These are phyloP conservation scores for Ormyrus labotus DNA, from an alignment of 2,888 invertebrate species.

Conservation along the genomic window DNA sequence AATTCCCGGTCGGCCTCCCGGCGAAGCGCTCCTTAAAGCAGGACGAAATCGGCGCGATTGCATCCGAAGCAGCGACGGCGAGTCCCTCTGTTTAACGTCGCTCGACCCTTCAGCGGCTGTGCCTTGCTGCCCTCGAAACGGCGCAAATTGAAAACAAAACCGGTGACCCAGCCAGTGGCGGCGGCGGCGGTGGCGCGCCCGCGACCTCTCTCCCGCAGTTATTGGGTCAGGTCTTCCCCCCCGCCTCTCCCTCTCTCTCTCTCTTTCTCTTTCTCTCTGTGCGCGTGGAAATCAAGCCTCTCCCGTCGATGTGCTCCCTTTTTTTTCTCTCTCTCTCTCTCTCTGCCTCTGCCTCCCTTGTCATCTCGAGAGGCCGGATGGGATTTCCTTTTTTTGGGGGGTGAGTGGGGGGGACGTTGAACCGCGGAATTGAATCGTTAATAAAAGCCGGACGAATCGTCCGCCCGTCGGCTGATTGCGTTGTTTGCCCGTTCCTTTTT, in stretches of 20 bases:
- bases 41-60: too few species aligned
- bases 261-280: too few species aligned
- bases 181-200: slow-evolving; percentile 27
- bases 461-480: too few species aligned
- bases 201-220: slow-evolving; percentile 36
- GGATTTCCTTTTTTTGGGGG: background rate
- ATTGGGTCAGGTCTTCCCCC: slow-evolving; percentile 40
- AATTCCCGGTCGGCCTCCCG: too few species aligned
- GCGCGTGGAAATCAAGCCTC: slow-evolving; percentile 1
- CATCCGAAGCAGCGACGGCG: too few species aligned
- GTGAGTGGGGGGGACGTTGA: background rate
- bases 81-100: too few species aligned
- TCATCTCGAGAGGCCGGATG: slow-evolving; percentile 9
- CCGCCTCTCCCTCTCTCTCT: background rate
- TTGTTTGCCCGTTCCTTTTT: too few species aligned
- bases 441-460: too few species aligned
- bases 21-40: too few species aligned
- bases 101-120: too few species aligned
- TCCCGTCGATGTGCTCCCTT: background rate
- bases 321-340: background rate
- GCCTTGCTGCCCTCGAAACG: background rate
- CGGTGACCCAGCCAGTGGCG: slow-evolving; percentile 44
- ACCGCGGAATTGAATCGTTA: background rate
- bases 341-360: background rate
- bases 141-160: slow-evolving; percentile 44